phyloP scores from a whole-genome alignment of 2,113 vertebrate genomes.

The Neotragus moschatus region DNA sequence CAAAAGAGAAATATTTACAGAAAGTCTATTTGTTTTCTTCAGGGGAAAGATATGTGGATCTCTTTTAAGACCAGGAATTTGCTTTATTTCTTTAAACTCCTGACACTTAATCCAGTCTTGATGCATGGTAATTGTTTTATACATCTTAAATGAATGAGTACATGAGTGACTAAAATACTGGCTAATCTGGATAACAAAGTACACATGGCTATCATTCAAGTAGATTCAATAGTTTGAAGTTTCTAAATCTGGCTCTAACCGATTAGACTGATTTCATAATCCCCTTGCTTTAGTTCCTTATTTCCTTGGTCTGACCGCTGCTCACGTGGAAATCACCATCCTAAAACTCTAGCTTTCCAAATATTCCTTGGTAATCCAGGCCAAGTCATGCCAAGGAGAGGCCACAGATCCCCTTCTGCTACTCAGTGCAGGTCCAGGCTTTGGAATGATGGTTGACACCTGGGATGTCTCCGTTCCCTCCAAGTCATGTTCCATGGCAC shows the following conservation, averaged over 20 bases:
- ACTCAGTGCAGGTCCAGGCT: neutral
- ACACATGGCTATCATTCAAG: neutral
- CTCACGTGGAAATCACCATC: neutral
- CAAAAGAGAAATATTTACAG: neutral
- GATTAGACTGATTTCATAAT: neutral
- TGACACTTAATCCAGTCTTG: neutral
- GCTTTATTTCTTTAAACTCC: neutral
- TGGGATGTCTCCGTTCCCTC: neutral
- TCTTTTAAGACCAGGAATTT: neutral
- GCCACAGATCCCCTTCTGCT: neutral
- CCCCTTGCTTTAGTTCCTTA: neutral
- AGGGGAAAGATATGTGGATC: neutral
- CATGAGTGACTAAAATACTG: neutral
- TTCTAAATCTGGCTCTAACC: neutral
- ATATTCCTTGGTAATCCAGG: neutral
- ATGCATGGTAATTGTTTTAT: neutral
- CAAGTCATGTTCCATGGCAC: neutral
- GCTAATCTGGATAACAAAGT: neutral
- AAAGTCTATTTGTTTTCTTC: neutral
- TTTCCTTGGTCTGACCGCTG: neutral
- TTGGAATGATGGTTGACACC: neutral
- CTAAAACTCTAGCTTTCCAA: neutral
- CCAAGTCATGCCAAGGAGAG: neutral
- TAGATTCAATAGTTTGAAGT: neutral
- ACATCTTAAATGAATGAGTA: neutral